Evolutionary conservation across 1,140 invertebrate species (phyloP).

Genomic region (Cryptotermes secundus): DNA sequence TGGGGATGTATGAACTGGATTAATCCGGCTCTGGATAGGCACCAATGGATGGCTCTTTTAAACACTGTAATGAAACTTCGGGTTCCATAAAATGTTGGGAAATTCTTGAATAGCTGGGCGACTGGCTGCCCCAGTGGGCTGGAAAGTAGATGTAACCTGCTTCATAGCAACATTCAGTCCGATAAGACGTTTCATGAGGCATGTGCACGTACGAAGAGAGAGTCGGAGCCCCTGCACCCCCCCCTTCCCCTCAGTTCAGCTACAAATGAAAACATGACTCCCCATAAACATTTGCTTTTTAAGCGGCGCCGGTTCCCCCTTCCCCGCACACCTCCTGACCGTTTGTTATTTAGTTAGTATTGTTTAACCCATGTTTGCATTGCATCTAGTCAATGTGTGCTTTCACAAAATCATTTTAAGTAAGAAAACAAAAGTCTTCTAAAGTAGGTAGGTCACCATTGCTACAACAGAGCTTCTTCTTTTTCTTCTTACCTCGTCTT

Average conservation of each 20-base stretch:
- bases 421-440: constrained; percentile 10
- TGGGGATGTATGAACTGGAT: too few relatives aligned
- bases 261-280: background rate
- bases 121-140: too few relatives aligned
- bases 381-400: background rate
- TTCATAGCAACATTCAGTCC: too few relatives aligned
- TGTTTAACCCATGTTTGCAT: constrained; percentile 2
- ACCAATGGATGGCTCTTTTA: too few relatives aligned
- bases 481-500: background rate
- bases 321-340: background rate
- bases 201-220: too few relatives aligned
- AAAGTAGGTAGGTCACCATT: constrained; percentile 11
- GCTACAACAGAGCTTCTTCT: background rate
- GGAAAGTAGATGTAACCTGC: too few relatives aligned
- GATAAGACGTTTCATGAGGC: too few relatives aligned
- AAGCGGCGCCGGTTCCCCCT: background rate
- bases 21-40: too few relatives aligned
- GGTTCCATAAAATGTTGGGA: too few relatives aligned
- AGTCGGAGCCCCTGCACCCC: background rate
- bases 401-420: constrained; percentile 10
- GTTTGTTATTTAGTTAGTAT: constrained; percentile 15
- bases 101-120: too few relatives aligned
- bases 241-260: too few relatives aligned
- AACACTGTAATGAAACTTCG: too few relatives aligned
- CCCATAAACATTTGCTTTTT: constrained; percentile 13